phyloP scores from a whole-genome alignment of 2,113 vertebrate genomes.

The Cygnus atratus region DNA sequence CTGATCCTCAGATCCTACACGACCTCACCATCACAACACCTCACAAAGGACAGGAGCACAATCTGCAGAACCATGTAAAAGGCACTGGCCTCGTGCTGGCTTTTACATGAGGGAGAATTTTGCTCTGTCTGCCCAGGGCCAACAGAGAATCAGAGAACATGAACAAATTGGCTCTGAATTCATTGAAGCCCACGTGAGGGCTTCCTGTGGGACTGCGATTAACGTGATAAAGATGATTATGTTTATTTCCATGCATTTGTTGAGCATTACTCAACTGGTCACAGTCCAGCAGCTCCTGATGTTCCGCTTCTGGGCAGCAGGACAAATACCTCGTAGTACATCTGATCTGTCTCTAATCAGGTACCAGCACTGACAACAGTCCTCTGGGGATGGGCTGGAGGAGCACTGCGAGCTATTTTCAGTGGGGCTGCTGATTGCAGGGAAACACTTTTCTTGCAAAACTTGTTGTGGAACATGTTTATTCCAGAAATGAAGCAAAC shows the following conservation, averaged over 20 bases:
- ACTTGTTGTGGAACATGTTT: not conserved
- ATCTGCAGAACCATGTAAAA: not conserved
- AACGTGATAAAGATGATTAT: slow-evolving; percentile 6
- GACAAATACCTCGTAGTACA: not conserved
- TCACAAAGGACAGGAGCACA: not conserved
- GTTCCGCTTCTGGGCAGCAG: slow-evolving; percentile 41
- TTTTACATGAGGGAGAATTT: not conserved
- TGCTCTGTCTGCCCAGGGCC: not conserved
- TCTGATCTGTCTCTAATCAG: not conserved
- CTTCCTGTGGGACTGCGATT: slow-evolving; percentile 1
- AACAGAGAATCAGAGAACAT: not conserved
- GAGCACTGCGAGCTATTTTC: not conserved
- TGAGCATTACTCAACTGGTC: slow-evolving; percentile 17
- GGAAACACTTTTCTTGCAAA: not conserved
- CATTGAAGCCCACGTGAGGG: not conserved
- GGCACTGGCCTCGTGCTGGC: not conserved
- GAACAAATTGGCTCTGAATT: not conserved
- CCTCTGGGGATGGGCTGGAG: not conserved
- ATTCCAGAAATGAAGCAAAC: not conserved
- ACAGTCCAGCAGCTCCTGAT: slow-evolving; percentile 20
- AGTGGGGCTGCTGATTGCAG: not conserved
- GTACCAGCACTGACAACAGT: not conserved
- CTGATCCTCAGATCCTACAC: not conserved
- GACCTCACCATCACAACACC: not conserved
- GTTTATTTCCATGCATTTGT: slow-evolving; percentile 45